These are phyloP conservation scores for Psittacula echo DNA, from an alignment of 2,797 vertebrate species.

Conservation along the genomic window DNA sequence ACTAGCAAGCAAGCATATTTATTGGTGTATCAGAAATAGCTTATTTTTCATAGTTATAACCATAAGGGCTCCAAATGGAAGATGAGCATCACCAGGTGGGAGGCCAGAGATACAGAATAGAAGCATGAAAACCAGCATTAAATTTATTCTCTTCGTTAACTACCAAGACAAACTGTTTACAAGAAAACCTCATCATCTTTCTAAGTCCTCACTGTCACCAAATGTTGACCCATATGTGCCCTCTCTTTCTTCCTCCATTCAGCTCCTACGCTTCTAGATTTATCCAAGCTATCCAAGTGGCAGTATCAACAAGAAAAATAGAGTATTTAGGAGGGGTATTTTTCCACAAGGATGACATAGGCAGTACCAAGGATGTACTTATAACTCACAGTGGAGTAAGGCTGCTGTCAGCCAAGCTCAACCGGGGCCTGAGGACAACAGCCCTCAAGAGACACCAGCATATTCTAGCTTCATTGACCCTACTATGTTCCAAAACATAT, in stretches of 20 bases:
- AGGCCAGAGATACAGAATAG: slow-evolving; percentile 47
- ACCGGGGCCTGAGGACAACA: not conserved
- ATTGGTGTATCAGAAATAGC: slow-evolving; percentile 63
- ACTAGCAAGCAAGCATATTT: slow-evolving; percentile 33
- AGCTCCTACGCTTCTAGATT: not conserved
- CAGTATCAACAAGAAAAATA: not conserved
- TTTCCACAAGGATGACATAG: not conserved
- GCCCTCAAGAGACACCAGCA: not conserved
- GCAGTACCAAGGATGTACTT: not conserved
- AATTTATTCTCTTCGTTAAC: slow-evolving; percentile 26
- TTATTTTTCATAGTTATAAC: slow-evolving; percentile 59
- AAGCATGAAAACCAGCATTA: slow-evolving; percentile 27
- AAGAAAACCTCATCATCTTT: slow-evolving; percentile 41
- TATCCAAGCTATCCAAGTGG: not conserved
- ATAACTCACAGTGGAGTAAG: not conserved
- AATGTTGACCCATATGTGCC: not conserved
- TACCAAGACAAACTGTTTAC: slow-evolving; percentile 50
- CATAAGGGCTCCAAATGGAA: slow-evolving; percentile 57
- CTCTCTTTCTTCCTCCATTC: not conserved
- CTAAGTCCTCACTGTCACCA: not conserved
- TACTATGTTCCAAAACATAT: not conserved
- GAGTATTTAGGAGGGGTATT: not conserved
- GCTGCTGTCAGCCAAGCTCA: not conserved
- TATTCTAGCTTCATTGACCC: not conserved
- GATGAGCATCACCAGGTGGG: slow-evolving; percentile 59